Evolutionary conservation across 2,113 vertebrate genomes (phyloP).

Genomic region (Ovibos moschatus): DNA sequence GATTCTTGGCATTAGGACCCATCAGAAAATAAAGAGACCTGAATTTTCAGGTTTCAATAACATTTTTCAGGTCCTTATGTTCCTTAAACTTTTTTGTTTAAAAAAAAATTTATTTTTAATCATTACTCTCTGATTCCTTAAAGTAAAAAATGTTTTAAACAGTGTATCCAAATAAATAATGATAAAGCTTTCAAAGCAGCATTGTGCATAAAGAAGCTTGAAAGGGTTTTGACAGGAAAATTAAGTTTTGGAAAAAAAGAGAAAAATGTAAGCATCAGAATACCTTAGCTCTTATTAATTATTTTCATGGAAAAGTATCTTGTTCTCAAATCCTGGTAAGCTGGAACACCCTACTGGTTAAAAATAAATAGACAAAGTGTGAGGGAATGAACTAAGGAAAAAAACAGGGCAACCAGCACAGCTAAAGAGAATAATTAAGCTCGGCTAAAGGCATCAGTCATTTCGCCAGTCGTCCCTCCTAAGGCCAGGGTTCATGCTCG

Average conservation of each 20-base stretch:
- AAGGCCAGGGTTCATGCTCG: neutral
- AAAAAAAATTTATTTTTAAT: neutral
- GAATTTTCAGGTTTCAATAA: neutral
- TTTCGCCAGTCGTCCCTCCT: neutral
- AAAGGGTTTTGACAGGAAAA: neutral
- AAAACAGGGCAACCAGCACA: neutral
- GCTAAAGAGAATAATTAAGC: neutral
- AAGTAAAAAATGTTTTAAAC: neutral
- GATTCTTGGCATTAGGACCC: neutral
- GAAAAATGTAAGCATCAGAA: neutral
- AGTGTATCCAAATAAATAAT: neutral
- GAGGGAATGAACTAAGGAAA: slow-evolving; percentile 2
- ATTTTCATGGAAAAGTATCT: slow-evolving; percentile 59
- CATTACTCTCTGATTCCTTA: neutral
- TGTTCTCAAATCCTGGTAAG: slow-evolving; percentile 15
- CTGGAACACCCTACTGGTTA: slow-evolving; percentile 43
- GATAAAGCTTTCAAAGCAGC: neutral
- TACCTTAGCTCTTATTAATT: neutral
- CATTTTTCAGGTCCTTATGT: neutral
- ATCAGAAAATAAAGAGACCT: neutral
- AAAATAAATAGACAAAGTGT: slow-evolving; percentile 60
- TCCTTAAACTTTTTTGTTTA: neutral
- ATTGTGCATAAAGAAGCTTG: neutral
- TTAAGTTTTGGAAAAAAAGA: neutral
- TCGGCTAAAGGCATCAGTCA: neutral